A percentile compares a stretch with the other conserved stretches of the same genome.
Conservation (phyloP, 2,888 invertebrate species). For the Tuberolachnus salignus region DNA sequence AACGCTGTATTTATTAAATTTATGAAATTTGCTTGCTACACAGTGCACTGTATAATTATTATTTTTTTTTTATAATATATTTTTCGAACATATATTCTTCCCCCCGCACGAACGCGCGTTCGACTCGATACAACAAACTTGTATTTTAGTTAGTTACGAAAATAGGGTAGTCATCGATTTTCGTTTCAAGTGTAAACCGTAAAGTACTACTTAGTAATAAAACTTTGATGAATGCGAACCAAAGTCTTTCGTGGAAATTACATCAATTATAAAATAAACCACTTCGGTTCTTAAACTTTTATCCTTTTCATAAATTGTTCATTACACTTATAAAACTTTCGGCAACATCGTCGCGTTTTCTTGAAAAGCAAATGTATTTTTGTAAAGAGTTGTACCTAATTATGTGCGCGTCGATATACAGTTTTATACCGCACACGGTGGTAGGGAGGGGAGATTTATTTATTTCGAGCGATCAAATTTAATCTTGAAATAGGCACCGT, state of each 20-base stretch:
- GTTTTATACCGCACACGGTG: not conserved
- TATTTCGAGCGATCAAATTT: not conserved
- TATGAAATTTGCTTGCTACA: too few relatives aligned
- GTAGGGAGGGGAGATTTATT: constrained; percentile 15
- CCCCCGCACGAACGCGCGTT: too few relatives aligned
- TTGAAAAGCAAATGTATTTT: constrained; percentile 21
- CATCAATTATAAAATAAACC: constrained; percentile 35
- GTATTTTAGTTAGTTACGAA: not conserved
- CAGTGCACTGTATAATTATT: too few relatives aligned
- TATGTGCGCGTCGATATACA: constrained; percentile 22
- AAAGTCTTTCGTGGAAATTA: constrained; percentile 22
- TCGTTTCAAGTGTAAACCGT: not conserved
- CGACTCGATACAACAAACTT: too few relatives aligned
- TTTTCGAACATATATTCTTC: too few relatives aligned
- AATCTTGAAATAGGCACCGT: not conserved
- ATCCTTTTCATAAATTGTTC: constrained; percentile 44
- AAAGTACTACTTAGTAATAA: not conserved
- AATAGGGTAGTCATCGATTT: constrained; percentile 6
- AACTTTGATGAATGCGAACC: constrained; percentile 5
- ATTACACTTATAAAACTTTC: constrained; percentile 24
- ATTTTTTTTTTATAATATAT: too few relatives aligned
- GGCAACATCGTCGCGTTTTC: not conserved
- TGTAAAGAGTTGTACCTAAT: constrained; percentile 21
- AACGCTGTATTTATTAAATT: too few relatives aligned
- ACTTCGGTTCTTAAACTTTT: constrained; percentile 37